Conservation (phyloP, 1,140 invertebrate species). For the Drosophila rhopaloa region DNA sequence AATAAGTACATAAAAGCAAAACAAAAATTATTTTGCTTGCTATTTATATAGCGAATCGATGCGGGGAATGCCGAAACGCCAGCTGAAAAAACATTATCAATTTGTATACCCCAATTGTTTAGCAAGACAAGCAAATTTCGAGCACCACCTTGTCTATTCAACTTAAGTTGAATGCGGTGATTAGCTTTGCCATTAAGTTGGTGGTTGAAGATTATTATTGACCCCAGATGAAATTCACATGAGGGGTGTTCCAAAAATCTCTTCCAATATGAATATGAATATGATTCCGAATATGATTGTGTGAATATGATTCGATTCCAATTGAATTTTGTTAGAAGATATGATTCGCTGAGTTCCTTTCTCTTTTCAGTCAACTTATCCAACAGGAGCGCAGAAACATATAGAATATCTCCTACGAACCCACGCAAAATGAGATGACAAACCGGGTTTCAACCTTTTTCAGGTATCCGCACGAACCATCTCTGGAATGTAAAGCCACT, state of each 20-base stretch:
- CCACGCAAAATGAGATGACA: slow-evolving; percentile 5
- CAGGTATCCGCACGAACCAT: slow-evolving; percentile 28
- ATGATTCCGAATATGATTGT: no score
- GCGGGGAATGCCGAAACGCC: neutral
- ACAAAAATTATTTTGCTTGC: neutral
- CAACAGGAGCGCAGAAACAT: slow-evolving; percentile 14
- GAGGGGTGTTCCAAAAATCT: no score
- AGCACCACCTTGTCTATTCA: neutral
- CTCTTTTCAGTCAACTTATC: neutral
- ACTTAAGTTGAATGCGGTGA: neutral
- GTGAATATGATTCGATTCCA: no score
- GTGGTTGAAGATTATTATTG: no score
- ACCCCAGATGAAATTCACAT: no score
- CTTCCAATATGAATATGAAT: no score
- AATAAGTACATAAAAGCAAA: neutral
- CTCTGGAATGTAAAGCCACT: slow-evolving; percentile 22
- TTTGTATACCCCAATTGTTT: neutral
- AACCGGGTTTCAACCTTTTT: neutral
- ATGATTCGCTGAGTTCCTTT: neutral
- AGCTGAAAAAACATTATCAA: slow-evolving; percentile 20
- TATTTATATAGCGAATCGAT: neutral
- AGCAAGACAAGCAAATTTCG: neutral
- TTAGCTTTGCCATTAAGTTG: no score
- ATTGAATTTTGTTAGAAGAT: no score
- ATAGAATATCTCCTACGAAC: neutral